These are phyloP conservation scores for Hydrotaea cyrtoneurina DNA, from an alignment of 2,888 invertebrate genomes.

Conservation along the genomic window DNA sequence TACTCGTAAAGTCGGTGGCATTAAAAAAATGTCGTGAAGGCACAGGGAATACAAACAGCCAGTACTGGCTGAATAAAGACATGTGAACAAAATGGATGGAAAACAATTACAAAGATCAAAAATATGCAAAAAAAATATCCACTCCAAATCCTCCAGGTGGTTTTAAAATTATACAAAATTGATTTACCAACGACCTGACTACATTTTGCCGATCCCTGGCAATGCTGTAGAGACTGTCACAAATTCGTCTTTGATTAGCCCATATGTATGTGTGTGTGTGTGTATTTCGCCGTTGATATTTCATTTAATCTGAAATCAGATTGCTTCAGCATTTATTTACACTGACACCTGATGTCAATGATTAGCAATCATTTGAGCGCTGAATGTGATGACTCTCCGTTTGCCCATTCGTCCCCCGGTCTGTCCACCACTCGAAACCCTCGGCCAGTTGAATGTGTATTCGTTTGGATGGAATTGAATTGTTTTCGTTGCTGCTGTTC, in stretches of 20 bases:
- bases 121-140: too few relatives aligned
- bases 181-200: too few relatives aligned
- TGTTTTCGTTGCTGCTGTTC: slow-evolving; percentile 30
- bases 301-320: slow-evolving; percentile 40
- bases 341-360: slow-evolving; percentile 66
- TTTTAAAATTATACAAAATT: too few relatives aligned
- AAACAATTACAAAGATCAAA: too few relatives aligned
- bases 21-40: too few relatives aligned
- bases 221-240: neutral
- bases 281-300: slow-evolving; percentile 19
- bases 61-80: too few relatives aligned
- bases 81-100: too few relatives aligned
- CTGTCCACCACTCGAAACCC: too few relatives aligned
- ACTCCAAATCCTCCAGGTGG: too few relatives aligned
- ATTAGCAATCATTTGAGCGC: slow-evolving; percentile 61
- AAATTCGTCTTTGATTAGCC: neutral
- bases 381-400: slow-evolving; percentile 22
- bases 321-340: slow-evolving; percentile 39
- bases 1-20: too few relatives aligned
- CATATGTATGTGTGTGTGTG: neutral
- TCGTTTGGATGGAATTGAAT: slow-evolving; percentile 8
- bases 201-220: too few relatives aligned
- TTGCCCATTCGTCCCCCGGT: neutral
- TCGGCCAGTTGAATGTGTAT: neutral
- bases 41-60: too few relatives aligned